phyloP scores from a whole-genome alignment of 2,888 invertebrate genomes.

The Agrypnus murinus region DNA sequence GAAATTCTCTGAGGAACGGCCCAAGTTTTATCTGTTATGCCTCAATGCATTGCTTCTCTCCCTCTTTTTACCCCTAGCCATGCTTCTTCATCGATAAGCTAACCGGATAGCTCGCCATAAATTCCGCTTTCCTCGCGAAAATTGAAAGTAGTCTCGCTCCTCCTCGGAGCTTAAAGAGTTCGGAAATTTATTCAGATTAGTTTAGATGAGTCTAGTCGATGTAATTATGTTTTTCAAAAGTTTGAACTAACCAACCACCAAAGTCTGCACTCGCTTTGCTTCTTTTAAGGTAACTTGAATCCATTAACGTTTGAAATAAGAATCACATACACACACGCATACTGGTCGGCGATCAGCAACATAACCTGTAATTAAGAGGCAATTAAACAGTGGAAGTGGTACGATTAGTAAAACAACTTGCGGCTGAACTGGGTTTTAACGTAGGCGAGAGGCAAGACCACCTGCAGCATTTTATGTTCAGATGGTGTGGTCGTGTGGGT shows the following conservation, averaged over 20 bases:
- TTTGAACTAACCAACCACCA: no score
- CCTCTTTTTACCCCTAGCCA: no score
- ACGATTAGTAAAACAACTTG: slow-evolving; percentile 52
- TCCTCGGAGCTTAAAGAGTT: background rate
- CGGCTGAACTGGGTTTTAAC: slow-evolving; percentile 40
- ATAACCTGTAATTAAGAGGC: slow-evolving; percentile 51
- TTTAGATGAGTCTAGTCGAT: background rate
- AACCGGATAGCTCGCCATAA: slow-evolving; percentile 40
- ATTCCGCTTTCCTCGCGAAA: slow-evolving; percentile 41
- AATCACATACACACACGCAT: slow-evolving; percentile 43
- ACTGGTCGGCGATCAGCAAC: slow-evolving; percentile 43
- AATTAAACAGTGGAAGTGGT: slow-evolving; percentile 51
- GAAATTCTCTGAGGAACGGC: slow-evolving; percentile 58
- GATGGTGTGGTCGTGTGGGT: slow-evolving; percentile 38
- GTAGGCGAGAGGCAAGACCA: slow-evolving; percentile 50
- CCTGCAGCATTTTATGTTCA: slow-evolving; percentile 47
- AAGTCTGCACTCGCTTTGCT: no score
- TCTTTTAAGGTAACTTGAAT: slow-evolving; percentile 31
- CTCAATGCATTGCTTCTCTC: slow-evolving; percentile 46
- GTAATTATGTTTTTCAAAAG: no score
- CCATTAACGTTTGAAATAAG: slow-evolving; percentile 45
- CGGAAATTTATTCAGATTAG: slow-evolving; percentile 20
- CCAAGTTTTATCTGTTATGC: slow-evolving; percentile 50
- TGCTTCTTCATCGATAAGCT: slow-evolving; percentile 46
- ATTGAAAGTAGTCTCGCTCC: slow-evolving; percentile 43